A percentile compares a stretch with the other conserved stretches of the same genome.
These are phyloP conservation scores for Odobenus rosmarus DNA, from an alignment of 2,113 vertebrate genomes.

Conservation along the genomic window DNA sequence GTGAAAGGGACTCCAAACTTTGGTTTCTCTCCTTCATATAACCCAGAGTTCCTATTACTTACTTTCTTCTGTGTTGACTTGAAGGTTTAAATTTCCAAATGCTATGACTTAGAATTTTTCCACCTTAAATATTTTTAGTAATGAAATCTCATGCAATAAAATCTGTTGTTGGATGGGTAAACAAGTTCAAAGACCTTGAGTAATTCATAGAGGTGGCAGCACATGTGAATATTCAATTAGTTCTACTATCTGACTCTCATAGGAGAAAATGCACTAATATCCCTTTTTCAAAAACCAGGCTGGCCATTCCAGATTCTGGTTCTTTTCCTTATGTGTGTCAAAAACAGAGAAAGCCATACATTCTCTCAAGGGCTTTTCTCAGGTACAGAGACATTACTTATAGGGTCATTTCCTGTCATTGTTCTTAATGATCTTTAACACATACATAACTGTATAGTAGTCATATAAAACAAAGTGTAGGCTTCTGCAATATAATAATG, in stretches of 20 bases:
- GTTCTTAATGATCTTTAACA: background rate
- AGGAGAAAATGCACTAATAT: background rate
- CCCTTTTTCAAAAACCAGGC: background rate
- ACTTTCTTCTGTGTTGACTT: background rate
- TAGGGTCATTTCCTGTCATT: background rate
- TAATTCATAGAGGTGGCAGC: background rate
- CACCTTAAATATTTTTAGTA: background rate
- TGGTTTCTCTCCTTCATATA: background rate
- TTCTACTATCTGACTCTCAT: background rate
- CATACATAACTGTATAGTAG: background rate
- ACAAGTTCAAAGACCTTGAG: background rate
- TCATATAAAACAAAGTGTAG: background rate
- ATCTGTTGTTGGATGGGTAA: background rate
- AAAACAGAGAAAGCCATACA: background rate
- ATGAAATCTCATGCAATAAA: background rate
- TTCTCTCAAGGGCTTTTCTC: conserved; percentile 1
- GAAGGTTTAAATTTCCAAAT: background rate
- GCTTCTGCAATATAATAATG: background rate
- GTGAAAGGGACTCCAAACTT: background rate
- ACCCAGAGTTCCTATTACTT: background rate
- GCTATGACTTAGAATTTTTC: background rate
- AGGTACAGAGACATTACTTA: background rate
- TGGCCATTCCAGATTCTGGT: background rate
- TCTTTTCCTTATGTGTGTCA: background rate
- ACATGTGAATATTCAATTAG: background rate